phyloP scores from a whole-genome alignment of 2,888 invertebrate species.

The Thalpophila matura region DNA sequence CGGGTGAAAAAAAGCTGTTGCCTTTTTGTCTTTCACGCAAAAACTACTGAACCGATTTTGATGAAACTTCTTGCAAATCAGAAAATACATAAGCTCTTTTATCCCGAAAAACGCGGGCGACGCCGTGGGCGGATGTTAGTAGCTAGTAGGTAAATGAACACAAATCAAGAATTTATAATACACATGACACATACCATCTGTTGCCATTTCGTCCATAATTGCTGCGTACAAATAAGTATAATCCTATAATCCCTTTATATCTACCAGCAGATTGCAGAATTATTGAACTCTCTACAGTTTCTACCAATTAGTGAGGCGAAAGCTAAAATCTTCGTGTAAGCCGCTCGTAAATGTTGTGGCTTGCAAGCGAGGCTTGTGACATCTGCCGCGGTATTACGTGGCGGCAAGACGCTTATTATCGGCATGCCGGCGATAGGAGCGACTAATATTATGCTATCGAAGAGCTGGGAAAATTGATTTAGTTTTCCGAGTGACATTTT shows the following conservation, averaged over 20 bases:
- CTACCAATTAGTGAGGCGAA: conserved; percentile 25
- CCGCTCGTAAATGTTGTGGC: conserved; percentile 21
- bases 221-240: background rate
- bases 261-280: background rate
- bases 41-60: too few relatives aligned
- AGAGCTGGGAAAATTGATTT: background rate
- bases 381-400: background rate
- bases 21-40: too few relatives aligned
- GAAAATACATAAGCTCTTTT: too few relatives aligned
- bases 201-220: too few relatives aligned
- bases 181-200: too few relatives aligned
- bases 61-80: too few relatives aligned
- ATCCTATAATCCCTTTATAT: background rate
- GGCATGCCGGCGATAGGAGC: background rate
- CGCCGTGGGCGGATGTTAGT: too few relatives aligned
- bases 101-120: too few relatives aligned
- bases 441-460: background rate
- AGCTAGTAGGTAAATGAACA: too few relatives aligned
- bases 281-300: conserved; percentile 26
- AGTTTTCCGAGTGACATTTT: background rate
- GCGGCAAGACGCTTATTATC: background rate
- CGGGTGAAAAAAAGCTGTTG: too few relatives aligned
- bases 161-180: too few relatives aligned
- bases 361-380: conserved; percentile 1
- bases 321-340: conserved; percentile 21